Evolutionary conservation across 2,888 invertebrate species (phyloP), one percentile per base, ranked within the genome.

Genomic region (Augochlorella aurata): DNA sequence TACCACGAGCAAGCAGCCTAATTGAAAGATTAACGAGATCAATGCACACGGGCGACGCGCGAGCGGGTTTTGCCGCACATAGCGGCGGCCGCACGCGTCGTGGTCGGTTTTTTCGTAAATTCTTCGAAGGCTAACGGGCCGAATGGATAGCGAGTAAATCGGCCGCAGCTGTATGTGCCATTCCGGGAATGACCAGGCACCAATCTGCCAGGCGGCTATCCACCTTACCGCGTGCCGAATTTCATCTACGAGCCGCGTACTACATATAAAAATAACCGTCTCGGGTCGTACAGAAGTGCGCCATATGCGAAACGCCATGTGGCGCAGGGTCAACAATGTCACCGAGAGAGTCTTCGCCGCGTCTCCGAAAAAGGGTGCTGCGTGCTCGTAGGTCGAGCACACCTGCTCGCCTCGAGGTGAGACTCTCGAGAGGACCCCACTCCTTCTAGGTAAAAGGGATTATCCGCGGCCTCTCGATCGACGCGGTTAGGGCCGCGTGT

Each of bases 221-320:
- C 76, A 67, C 81, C 72, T 79, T 69, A 29, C 82, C 69, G 68
- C 79, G 85, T 85, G 84, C 85, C 54, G 73, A 87, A 85, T 87
- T 87, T 87, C 87, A 85, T 76, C 84, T 76, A 81, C 61, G 47
- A 63, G 45, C 63, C 18, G 69, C 21, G 69, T 77, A 75, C 63
- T n/a, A 65, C 21, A 66, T 77, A 75, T 85, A 87, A 87, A 87
- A 86, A 85, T 87, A 83, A 79, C 70, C 80, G 73, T 63, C 66
- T 68, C 58, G 49, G 68, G 72, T 38, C 63, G 72, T 73, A 52
- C 81, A 38, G 38, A 38, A 38, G 72, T 76, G 83, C 72, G 80
- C 88, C 88, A 88, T 88, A 88, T 88, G 88, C 83, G 88, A 81
- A 84, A 81, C 87, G 84, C 84, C 88, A 88, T 88, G 85, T 88